Evolutionary conservation across 1,140 invertebrate genomes (phyloP), one percentile per base, ranked within the genome.

Genomic region (Drosophila ironensis): DNA sequence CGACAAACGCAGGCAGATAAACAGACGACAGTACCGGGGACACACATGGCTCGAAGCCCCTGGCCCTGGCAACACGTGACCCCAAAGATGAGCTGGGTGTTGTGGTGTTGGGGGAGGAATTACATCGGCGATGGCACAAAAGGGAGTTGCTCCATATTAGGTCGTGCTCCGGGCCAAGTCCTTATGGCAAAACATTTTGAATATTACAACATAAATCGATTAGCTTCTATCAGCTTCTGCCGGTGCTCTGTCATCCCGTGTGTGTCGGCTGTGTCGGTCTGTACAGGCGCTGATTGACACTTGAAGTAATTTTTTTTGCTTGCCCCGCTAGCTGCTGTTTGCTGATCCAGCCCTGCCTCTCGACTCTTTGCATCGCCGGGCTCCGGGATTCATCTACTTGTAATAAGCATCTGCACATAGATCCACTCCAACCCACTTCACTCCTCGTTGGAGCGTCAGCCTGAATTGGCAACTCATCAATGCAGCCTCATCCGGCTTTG

Each of bases 131-230:
- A 78, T 66, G 78, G 80, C 53, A 61, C 78, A 78, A 56, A 67
- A 50, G 80, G 74, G 74, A 84, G 80, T 75, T 52, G 41, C 56
- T 75, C 40, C 80, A 81, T 74, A 84, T 84, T 80, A 86, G 80
- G 74, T 80, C 74, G 80, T 73, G 60, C 70, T 64, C 44, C 44
- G 20, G 67, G 48, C 64, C 35, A 41, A 46, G 45, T 81, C 77
- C 66, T 81, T 84, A 78, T 86, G 75, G 81, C 71, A 40, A n/a
- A 86, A 81, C 81, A 80, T 86, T 86, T 87, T 87, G 80, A 86
- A 86, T 86, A 86, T 86, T 86, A 86, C 80, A 86, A 72, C 80
- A 87, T 86, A 86, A 86, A 86, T 86, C 80, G 80, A 86, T 86
- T 86, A 86, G 80, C 81, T 86, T 87, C 59, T 84, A 72, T 63